These are phyloP conservation scores for Phasianus colchicus DNA, from an alignment of 2,113 vertebrate species.

Conservation along the genomic window DNA sequence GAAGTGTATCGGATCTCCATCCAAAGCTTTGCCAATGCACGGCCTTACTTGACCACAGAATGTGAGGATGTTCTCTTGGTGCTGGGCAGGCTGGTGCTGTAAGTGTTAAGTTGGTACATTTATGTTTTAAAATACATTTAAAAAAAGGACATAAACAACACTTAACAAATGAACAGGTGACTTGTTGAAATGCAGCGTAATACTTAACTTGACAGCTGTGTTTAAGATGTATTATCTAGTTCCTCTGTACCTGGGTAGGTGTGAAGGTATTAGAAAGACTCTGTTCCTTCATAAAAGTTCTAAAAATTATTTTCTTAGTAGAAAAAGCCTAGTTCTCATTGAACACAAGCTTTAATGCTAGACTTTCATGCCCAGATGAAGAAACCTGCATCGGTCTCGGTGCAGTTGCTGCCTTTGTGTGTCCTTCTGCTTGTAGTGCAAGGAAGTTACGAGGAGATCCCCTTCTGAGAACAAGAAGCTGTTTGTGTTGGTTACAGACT, in stretches of 20 bases:
- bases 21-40: constrained; percentile 92
- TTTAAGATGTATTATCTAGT: neutral
- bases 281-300: neutral
- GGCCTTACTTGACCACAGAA: constrained; percentile 93
- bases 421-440: neutral
- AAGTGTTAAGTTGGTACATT: constrained; percentile 77
- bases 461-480: neutral
- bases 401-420: neutral
- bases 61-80: constrained; percentile 94
- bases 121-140: neutral
- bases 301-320: neutral
- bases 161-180: neutral
- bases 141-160: neutral
- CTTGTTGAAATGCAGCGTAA: neutral
- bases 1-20: constrained; percentile 97
- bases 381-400: neutral
- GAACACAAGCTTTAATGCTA: neutral
- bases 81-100: constrained; percentile 95
- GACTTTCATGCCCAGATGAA: neutral
- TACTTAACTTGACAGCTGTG: neutral
- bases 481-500: neutral
- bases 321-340: neutral
- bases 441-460: neutral
- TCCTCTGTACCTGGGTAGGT: neutral
- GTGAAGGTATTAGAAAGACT: neutral